Evolutionary conservation across 2,113 vertebrate genomes (phyloP), one percentile per base, ranked within the genome.

Genomic region (Macquaria ambigua): DNA sequence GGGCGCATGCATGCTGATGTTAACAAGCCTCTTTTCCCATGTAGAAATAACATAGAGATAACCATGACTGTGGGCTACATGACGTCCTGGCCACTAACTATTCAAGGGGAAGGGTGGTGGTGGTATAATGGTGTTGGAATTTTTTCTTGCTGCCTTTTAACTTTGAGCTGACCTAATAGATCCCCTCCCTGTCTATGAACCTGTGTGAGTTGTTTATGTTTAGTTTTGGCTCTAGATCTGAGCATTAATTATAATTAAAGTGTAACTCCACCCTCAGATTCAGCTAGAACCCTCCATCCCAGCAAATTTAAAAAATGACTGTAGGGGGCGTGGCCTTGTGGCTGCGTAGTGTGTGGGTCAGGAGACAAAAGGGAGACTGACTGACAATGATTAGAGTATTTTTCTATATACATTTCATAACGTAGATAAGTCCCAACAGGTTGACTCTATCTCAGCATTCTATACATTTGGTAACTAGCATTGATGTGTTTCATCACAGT

Each of bases 51-150:
- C 20, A 0, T 66, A 84, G 80, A 83, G 69, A 73, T 83, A 83
- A 91, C 81, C 79, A 1, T 5, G 5, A n/a, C 6, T 50, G 86
- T 85, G 90, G 94, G 85, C 83, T 90, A 79, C 84, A 77, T 79
- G 61, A 43, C 37, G 1, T 83, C 73, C 91, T 70, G 59, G 50
- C 50, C 53, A 75, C 92, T 96, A 94, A 95, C 93, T 89, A 93
- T 95, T 89, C 89, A 4, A 25, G 6, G 25, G 66, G 89, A 89
- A 91, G 62, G 72, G 68, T 90, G 92, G 87, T 84, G 53, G 46
- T 64, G 67, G 71, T 58, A 9, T 55, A 7, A 16, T 23, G 48
- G 31, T 72, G 59, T 39, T 76, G 64, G 3, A 31, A 8, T 43
- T 64, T 43, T 64, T 50, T 53, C 18, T 31, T 6, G 21, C 63